These are phyloP conservation scores for Dasyurus viverrinus DNA, from an alignment of 2,113 vertebrate genomes.

Conservation along the genomic window DNA sequence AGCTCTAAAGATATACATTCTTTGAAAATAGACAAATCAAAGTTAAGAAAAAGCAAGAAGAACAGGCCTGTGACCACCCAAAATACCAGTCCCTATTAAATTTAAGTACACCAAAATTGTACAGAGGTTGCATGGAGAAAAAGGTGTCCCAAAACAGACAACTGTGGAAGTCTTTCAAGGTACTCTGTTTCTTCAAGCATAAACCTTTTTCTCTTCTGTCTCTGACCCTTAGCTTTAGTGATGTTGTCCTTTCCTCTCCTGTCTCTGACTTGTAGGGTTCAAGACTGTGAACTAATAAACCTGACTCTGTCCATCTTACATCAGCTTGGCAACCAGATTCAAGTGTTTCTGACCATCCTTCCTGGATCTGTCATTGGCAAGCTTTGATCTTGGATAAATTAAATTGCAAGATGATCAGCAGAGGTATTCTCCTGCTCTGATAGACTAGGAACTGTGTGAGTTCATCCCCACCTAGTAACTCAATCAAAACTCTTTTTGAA, in stretches of 20 bases:
- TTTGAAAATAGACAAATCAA: conserved; percentile 43
- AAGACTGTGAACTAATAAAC: not conserved
- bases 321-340: not conserved
- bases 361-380: not conserved
- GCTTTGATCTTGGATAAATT: not conserved
- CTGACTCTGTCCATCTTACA: not conserved
- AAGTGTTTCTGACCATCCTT: not conserved
- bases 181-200: no score
- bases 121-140: not conserved
- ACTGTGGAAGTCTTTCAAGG: not conserved
- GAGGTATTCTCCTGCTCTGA: not conserved
- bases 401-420: not conserved
- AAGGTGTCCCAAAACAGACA: not conserved
- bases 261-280: not conserved
- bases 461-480: not conserved
- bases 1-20: not conserved
- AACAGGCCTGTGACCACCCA: not conserved
- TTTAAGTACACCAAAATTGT: not conserved
- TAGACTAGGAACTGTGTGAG: not conserved
- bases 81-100: not conserved
- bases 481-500: not conserved
- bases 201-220: no score
- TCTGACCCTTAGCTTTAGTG: no score
- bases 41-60: conserved; percentile 9
- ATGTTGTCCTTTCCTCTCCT: no score